Evolutionary conservation across 2,888 invertebrate species (phyloP).

Genomic region (Harpalus rufipes): DNA sequence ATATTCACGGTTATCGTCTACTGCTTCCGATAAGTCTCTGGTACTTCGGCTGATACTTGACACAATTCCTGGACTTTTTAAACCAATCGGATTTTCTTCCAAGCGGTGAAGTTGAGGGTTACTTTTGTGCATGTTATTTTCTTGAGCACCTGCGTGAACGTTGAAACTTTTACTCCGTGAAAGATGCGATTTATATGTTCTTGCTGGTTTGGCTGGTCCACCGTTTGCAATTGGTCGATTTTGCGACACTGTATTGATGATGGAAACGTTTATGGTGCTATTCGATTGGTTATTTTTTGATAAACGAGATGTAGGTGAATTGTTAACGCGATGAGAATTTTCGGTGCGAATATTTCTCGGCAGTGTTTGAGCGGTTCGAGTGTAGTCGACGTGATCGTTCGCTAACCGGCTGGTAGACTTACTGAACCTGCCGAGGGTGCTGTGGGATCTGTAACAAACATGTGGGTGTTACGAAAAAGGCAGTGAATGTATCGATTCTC

Average conservation of each 20-base stretch:
- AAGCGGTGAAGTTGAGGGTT: conserved; percentile 87
- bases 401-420: conserved; percentile 87
- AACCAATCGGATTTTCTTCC: conserved; percentile 84
- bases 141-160: conserved; percentile 81
- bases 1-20: conserved; percentile 79
- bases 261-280: conserved; percentile 84
- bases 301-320: conserved; percentile 72
- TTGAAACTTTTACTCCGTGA: conserved; percentile 92
- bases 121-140: conserved; percentile 84
- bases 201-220: conserved; percentile 88
- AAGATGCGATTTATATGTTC: conserved; percentile 86
- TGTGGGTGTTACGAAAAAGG: conserved; percentile 62
- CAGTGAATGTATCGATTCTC: conserved; percentile 7
- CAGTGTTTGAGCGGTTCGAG: conserved; percentile 86
- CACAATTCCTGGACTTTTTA: conserved; percentile 92
- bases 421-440: conserved; percentile 89
- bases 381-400: conserved; percentile 80
- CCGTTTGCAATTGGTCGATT: conserved; percentile 73
- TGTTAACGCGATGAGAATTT: conserved; percentile 68
- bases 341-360: conserved; percentile 80
- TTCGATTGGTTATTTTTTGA: conserved; percentile 80
- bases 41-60: conserved; percentile 92
- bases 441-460: conserved; percentile 82
- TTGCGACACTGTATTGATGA: conserved; percentile 78
- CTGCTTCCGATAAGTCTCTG: conserved; percentile 85